A percentile compares a stretch with the other conserved stretches of the same genome.
Evolutionary conservation across 2,888 invertebrate genomes (phyloP).

Genomic region (Leucoptera coffeella): DNA sequence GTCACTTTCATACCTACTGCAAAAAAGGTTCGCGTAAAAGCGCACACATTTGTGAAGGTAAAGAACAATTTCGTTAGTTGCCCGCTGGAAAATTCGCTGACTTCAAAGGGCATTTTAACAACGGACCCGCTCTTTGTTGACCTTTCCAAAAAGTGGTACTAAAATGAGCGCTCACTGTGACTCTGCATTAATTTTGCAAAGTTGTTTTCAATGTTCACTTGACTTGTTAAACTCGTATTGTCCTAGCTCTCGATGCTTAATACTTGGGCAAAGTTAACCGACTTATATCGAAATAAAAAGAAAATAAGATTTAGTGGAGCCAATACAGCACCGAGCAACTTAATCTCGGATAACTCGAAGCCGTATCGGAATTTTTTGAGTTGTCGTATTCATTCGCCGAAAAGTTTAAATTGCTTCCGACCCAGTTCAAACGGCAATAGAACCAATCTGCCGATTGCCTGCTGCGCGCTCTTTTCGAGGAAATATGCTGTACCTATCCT

Average conservation of each 20-base stretch:
- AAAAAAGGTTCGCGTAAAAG: slow-evolving; percentile 25
- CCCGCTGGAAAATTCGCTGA: slow-evolving; percentile 35
- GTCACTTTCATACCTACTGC: slow-evolving; percentile 16
- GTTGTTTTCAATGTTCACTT: too few relatives aligned
- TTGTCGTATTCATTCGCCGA: slow-evolving; percentile 40
- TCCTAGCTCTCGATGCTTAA: too few relatives aligned
- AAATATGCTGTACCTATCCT: too few relatives aligned
- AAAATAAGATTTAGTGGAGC: too few relatives aligned
- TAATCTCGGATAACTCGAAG: too few relatives aligned
- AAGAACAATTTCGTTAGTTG: slow-evolving; percentile 47
- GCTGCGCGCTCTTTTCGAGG: slow-evolving; percentile 14
- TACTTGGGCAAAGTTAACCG: too few relatives aligned
- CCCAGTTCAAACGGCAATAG: slow-evolving; percentile 33
- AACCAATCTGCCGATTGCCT: slow-evolving; percentile 35
- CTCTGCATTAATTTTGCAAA: too few relatives aligned
- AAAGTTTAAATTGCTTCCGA: slow-evolving; percentile 49
- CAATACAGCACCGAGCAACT: too few relatives aligned
- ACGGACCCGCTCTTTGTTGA: slow-evolving; percentile 28
- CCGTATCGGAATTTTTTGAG: too few relatives aligned
- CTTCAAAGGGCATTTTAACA: slow-evolving; percentile 44
- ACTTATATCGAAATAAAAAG: too few relatives aligned
- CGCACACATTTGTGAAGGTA: slow-evolving; percentile 36
- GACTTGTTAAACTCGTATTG: too few relatives aligned
- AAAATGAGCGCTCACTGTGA: too few relatives aligned
- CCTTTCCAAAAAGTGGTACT: slow-evolving; percentile 15